Evolutionary conservation across 2,888 invertebrate genomes (phyloP), one percentile per base, ranked within the genome.

Genomic region (Tinea semifulvella): DNA sequence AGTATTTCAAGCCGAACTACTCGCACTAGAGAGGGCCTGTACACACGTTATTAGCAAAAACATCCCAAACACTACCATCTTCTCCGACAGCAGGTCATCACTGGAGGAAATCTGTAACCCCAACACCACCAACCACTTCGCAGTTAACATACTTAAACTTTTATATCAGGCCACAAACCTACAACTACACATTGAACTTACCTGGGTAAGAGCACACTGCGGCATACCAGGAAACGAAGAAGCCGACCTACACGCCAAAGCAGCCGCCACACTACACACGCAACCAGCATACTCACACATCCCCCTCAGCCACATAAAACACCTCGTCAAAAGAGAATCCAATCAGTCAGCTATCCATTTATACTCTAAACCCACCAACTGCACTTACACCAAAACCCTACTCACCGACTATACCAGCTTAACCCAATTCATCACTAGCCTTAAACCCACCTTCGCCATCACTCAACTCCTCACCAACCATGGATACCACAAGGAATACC

Each of bases 1-100:
- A 1, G 50, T 50, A 0, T 50, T 26, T 7, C 50, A 50, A n/a
- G 48, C 49, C 0, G 50, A 49, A 17, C 10, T 50, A 11, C 22
- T 48, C 0, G 47, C 48, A 1, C 46, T 50, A 3, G 2, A 27
- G 2, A 11, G 28, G 2, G 25, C 25, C 6, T 27, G 26, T 13
- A 11, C 26, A 5, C 38, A 16, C 19, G 4, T 19, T 4, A 2
- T 31, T 1, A 7, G 3, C 1, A 36, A 18, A 3, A n/a, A 44
- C 1, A 16, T 22, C 2, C 5, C 6, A 13, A 14, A 14, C 7
- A 2, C 26, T 8, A 27, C 10, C 1, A 43, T 47, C 2, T 14
- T 49, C 1, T 39, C 47, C 1, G 49, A 49, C 19, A 45, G 44
- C 18, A 27, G 31, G 17, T 47, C 49, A 1, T 28, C 40, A 3